Conservation (phyloP, 2,797 vertebrate species). For the Craterocephalus amniculus region DNA sequence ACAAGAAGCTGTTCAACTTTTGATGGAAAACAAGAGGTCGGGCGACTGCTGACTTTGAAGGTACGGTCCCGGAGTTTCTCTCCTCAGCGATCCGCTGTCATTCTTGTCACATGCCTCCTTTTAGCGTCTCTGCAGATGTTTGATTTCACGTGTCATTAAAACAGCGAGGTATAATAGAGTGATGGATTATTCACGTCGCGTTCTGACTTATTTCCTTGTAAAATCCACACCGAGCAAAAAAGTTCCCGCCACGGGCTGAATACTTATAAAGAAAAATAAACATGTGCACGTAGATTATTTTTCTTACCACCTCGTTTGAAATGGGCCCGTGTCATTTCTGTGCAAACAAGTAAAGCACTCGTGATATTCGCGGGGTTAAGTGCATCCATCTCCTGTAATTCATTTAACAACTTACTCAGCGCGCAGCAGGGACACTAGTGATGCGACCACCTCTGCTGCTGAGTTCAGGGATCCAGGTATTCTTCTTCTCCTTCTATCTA, state of each 20-base stretch:
- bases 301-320: conserved; percentile 10
- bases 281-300: not conserved
- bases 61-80: conserved; percentile 58
- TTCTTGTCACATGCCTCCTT: conserved; percentile 29
- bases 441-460: conserved; percentile 26
- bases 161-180: not conserved
- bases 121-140: not conserved
- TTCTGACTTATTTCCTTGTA: conserved; percentile 6
- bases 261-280: not conserved
- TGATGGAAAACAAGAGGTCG: conserved; percentile 85
- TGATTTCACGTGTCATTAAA: conserved; percentile 24
- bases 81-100: not conserved
- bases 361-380: conserved; percentile 58
- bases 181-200: conserved; percentile 15
- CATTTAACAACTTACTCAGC: conserved; percentile 58
- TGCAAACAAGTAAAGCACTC: conserved; percentile 46
- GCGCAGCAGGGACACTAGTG: conserved; percentile 28
- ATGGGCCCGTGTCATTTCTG: conserved; percentile 47
- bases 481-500: not conserved
- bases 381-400: conserved; percentile 59
- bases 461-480: not conserved
- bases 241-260: conserved; percentile 2
- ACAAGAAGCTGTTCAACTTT: conserved; percentile 80
- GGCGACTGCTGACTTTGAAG: conserved; percentile 83
- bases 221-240: conserved; percentile 19